Percentiles rank a stretch among this genome's conserved stretches.
Conservation (phyloP, 2,797 vertebrate genomes). For the Thripadectes ignobilis region DNA sequence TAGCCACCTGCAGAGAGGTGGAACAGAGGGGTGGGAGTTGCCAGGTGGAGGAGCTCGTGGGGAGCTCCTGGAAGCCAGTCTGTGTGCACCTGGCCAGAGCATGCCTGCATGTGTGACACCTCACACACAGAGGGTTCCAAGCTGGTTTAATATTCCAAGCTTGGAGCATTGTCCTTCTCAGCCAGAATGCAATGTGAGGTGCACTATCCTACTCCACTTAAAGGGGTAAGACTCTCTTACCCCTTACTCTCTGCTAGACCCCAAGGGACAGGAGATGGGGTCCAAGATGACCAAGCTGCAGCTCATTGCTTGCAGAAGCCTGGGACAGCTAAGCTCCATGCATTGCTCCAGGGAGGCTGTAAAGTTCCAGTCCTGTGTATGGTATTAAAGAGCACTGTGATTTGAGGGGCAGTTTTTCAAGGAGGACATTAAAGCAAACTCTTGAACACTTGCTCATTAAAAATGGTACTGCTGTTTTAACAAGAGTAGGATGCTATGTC, state of each 20-base stretch:
- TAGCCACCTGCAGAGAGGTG: not conserved
- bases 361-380: not conserved
- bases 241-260: not conserved
- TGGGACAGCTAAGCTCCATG: not conserved
- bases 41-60: not conserved
- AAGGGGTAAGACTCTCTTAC: not conserved
- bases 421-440: conserved; percentile 6
- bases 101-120: not conserved
- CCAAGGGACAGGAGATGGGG: not conserved
- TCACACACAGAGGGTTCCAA: not conserved
- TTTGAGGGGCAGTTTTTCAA: not conserved
- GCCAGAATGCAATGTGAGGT: not conserved
- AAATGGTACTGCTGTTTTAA: conserved; percentile 39
- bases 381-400: not conserved
- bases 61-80: not conserved
- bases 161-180: not conserved
- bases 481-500: conserved; percentile 5
- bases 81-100: not conserved
- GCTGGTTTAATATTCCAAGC: not conserved
- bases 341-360: not conserved
- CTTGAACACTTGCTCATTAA: conserved; percentile 15
- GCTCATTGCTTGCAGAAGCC: not conserved
- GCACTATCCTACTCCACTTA: not conserved
- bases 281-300: not conserved
- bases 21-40: not conserved